These are phyloP conservation scores for Diplodus puntazzo DNA, from an alignment of 2,797 vertebrate genomes.

Conservation along the genomic window DNA sequence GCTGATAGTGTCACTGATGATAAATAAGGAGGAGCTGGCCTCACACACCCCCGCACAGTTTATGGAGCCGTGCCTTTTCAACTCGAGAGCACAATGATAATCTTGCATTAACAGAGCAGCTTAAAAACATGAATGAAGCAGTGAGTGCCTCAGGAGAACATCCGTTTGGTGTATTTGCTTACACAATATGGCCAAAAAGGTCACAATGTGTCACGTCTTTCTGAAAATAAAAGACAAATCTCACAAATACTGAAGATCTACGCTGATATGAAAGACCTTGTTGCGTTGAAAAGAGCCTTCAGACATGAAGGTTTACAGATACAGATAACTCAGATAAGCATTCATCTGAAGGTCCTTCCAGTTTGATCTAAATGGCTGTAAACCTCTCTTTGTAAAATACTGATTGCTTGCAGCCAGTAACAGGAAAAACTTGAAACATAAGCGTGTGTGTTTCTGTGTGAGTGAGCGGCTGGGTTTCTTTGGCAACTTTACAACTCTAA, in stretches of 20 bases:
- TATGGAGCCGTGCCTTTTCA: constrained; percentile 70
- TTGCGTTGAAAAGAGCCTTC: not conserved
- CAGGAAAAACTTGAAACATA: not conserved
- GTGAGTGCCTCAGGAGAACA: constrained; percentile 52
- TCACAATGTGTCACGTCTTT: constrained; percentile 42
- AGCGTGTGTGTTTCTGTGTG: not conserved
- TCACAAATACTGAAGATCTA: not conserved
- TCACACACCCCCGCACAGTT: constrained; percentile 57
- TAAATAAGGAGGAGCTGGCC: constrained; percentile 74
- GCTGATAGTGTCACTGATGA: constrained; percentile 81
- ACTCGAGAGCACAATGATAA: constrained; percentile 65
- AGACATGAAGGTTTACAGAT: not conserved
- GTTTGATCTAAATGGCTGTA: constrained; percentile 1
- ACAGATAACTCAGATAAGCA: too few relatives aligned
- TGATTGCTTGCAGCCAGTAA: not conserved
- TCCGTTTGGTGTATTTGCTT: constrained; percentile 45
- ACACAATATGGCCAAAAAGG: constrained; percentile 44
- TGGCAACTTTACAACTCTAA: too few relatives aligned
- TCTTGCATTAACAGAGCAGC: constrained; percentile 65
- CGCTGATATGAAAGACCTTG: not conserved
- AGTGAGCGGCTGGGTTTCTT: not conserved
- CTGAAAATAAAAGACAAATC: constrained; percentile 29
- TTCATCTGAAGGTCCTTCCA: not conserved
- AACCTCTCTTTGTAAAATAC: not conserved
- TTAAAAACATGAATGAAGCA: constrained; percentile 67